Base-by-base conservation (phyloP, 2,888 invertebrate genomes). In the Drosophila pegasa region DNA sequence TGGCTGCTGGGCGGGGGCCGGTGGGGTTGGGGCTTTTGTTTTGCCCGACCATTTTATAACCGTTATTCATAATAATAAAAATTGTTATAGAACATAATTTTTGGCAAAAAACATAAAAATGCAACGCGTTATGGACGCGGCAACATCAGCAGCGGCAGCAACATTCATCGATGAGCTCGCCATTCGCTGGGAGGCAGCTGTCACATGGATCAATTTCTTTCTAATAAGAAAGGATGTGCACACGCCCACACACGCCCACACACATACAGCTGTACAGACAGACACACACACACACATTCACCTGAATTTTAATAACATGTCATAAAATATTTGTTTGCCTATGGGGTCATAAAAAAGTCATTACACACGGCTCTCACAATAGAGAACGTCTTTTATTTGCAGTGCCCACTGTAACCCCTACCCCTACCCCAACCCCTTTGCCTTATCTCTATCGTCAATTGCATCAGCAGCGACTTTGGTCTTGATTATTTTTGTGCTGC, bases 11-110 rank as follows among this genome's bases (percentile, higher is more conserved):
- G 25, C 9, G 12, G 40, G 12, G 40, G 3, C 9, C 7, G 9
- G 9, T 8, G 16, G 9, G 9, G 40, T 20, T 41, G 31, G 31
- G 20, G 52, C 69, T 70, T 80, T 86, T 84, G 85, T 81, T 84
- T 81, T 62, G 66, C 68, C 31, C 51, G 48, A 59, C 45, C 61
- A 84, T 85, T 89, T 89, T 87, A 90, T 83, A 83, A 78, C 88
- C 89, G 84, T 86, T 87, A 86, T 87, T 84, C 86, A 87, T 87
- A 87, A 83, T 87, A 87, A 87, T 45, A 48, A 48, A 84, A 74
- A 84, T 80, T 87, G 82, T 87, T 84, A 90, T 89, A 90, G 89
- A 90, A 90, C 89, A 89, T 90, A 86, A 90, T 89, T 90, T 90
- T 85, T 87, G 74, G 71, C 45, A 29, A 45, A 45, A 45, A 74